Percentiles rank a stretch among this genome's conserved stretches.
These are phyloP conservation scores for Lagopus muta DNA, from an alignment of 2,113 vertebrate genomes.

Conservation along the genomic window DNA sequence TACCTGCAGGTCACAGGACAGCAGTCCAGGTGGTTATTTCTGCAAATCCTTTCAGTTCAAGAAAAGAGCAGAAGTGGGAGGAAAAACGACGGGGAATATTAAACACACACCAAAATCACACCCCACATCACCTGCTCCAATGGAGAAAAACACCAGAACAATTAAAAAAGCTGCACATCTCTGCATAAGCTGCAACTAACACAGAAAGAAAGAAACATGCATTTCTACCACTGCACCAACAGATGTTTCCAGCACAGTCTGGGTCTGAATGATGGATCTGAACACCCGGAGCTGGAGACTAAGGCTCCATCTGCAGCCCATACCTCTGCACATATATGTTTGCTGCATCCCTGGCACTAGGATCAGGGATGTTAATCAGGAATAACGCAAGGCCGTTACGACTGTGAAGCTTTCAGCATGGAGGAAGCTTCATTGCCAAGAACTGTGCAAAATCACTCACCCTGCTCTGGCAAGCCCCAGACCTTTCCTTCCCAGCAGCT, in stretches of 20 bases:
- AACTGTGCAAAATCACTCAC: neutral
- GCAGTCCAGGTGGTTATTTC: neutral
- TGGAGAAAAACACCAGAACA: neutral
- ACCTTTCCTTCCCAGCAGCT: neutral
- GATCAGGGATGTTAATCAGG: too few relatives aligned
- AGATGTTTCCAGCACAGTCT: neutral
- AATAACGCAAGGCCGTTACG: too few relatives aligned
- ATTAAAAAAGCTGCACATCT: neutral
- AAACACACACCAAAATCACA: neutral
- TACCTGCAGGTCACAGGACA: neutral
- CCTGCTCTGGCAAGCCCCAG: neutral
- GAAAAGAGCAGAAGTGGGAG: neutral
- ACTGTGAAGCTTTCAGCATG: neutral
- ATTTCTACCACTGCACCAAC: neutral
- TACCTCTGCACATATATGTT: too few relatives aligned
- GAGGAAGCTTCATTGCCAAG: neutral
- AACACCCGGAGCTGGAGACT: neutral
- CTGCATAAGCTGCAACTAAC: neutral
- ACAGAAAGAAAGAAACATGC: neutral
- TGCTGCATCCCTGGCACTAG: too few relatives aligned
- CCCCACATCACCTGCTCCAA: neutral
- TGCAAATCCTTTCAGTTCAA: neutral
- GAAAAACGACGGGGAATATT: neutral
- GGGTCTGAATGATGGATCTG: neutral
- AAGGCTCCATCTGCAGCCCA: too few relatives aligned